Evolutionary conservation across 2,888 invertebrate species (phyloP).

Genomic region (Ommatoiulus sabulosus): DNA sequence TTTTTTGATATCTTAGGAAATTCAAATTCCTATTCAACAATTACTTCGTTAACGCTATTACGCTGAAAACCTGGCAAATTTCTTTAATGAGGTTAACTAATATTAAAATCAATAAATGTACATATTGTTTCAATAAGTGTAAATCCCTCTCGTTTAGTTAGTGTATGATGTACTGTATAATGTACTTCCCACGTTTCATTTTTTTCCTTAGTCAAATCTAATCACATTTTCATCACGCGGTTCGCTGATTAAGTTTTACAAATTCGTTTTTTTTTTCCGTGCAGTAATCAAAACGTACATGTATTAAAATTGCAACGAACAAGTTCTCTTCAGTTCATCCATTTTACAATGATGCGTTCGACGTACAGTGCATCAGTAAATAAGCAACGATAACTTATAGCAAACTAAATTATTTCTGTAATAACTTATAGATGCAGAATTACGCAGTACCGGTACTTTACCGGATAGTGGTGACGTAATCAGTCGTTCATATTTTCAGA

Average conservation of each 20-base stretch:
- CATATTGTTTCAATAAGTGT: no score
- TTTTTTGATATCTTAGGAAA: no score
- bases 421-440: no score
- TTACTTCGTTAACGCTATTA: no score
- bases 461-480: no score
- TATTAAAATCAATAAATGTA: no score
- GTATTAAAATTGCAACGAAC: not conserved
- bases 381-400: not conserved
- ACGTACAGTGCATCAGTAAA: not conserved
- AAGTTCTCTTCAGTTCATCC: not conserved
- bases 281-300: not conserved
- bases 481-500: no score
- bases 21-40: no score
- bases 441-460: no score
- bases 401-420: no score
- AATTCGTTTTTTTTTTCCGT: not conserved
- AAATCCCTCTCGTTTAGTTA: not conserved
- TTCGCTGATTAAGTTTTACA: slow-evolving; percentile 6
- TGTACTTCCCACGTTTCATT: not conserved
- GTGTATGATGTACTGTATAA: not conserved
- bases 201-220: not conserved
- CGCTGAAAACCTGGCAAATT: no score
- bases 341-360: not conserved
- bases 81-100: no score
- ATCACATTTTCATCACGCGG: slow-evolving; percentile 2